Base-by-base conservation (phyloP, 2,797 vertebrate genomes). In the Artibeus lituratus region DNA sequence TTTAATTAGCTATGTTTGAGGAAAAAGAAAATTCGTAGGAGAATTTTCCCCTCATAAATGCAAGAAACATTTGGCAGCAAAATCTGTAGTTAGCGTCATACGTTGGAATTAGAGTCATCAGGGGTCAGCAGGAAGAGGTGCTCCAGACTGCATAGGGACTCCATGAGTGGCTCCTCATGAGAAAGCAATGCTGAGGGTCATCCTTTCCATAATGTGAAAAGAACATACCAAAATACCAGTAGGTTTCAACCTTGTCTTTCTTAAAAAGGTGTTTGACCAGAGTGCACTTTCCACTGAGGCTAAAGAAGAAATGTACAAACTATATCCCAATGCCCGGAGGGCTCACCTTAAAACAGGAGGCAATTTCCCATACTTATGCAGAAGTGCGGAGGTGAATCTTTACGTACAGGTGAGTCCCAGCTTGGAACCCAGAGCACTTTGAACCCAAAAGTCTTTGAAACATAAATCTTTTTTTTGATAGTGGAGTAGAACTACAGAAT, bases 221-320 rank as follows among this genome's bases (percentile, higher is more conserved):
- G 35, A 81, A 53, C 29, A 15, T 62, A n/a, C 22, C 76, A 53
- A 62, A 85, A 85, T 62, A 70, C 59, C 69, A 72, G 59, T 24
- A 18, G 3, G 57, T 89, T 76, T 90, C 73, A 87, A 37, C 53
- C 18, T 80, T 35, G 32, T 93, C 21, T 51, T 80, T 53, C 87
- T 85, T 51, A 5, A 16, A 0, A 4, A 99, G 99, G 99, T 99
- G 91, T 99, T 99, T 90, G 99, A 99, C 98, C 99, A 99, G 98
- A 99, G 99, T 0, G 99, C 99, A 0, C 99, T 99, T 92, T 99
- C 99, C 0, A 99, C 99, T 0, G 99, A 99, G 97, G 99, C 99
- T 4, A 99, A 99, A 97, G 99, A 99, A 96, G 99, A 99, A 97
- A 99, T 99, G 99, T 99, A 99, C 94, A 99, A 99, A 90, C 98